Conservation (phyloP, 35 echinoderm and acorn worm species). For the Ophioderma brevispina region DNA sequence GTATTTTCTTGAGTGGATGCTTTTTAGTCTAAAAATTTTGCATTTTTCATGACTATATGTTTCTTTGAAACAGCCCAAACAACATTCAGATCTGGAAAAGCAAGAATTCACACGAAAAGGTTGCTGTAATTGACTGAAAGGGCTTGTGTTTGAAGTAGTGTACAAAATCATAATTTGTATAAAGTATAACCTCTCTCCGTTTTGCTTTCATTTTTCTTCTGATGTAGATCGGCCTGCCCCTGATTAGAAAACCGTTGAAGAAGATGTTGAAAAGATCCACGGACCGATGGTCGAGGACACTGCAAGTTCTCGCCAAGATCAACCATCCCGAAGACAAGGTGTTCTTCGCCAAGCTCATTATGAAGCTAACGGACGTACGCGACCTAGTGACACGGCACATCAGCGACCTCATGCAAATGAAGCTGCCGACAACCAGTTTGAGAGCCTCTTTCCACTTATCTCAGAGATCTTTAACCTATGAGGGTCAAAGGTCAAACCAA, state of each 20-base stretch:
- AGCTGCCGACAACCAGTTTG: slow-evolving; percentile 95
- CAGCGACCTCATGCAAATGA: slow-evolving; percentile 96
- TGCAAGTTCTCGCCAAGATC: slow-evolving; percentile 89
- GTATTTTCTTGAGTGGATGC: too few species aligned
- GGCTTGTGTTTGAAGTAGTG: too few species aligned
- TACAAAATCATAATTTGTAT: too few species aligned
- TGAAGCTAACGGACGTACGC: slow-evolving; percentile 93
- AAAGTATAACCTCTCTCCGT: too few species aligned
- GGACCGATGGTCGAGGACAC: slow-evolving; percentile 84
- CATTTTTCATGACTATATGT: too few species aligned
- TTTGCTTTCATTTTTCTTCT: slow-evolving; percentile 1
- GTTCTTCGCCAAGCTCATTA: slow-evolving; percentile 98
- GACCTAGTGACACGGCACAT: slow-evolving; percentile 95
- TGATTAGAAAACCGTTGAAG: slow-evolving; percentile 76
- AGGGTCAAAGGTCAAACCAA: slow-evolving; percentile 8
- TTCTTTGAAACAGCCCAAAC: too few species aligned
- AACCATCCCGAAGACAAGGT: slow-evolving; percentile 99
- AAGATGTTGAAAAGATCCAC: slow-evolving; percentile 91
- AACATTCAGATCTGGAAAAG: too few species aligned
- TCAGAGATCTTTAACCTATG: slow-evolving; percentile 97
- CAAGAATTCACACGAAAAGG: too few species aligned
- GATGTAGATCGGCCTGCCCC: slow-evolving; percentile 94
- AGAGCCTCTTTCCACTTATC: slow-evolving; percentile 96
- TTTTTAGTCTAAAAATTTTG: too few species aligned
- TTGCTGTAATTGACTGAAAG: too few species aligned